phyloP scores from a whole-genome alignment of 2,888 invertebrate genomes.

The Congeria kusceri region DNA sequence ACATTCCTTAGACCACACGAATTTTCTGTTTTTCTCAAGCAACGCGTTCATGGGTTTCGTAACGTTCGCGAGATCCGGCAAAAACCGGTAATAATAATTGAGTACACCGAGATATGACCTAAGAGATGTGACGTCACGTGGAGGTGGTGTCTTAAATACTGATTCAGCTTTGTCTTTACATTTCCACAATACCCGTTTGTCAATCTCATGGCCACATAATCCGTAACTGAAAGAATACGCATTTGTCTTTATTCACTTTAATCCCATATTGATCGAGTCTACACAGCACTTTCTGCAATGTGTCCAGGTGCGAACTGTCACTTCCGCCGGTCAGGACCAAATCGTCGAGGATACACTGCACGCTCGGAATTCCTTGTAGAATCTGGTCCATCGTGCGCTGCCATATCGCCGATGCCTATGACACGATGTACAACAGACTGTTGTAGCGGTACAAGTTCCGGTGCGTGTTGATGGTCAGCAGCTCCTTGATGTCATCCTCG shows the following conservation, averaged over 20 bases:
- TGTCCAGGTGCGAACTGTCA: slow-evolving; percentile 21
- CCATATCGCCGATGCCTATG: slow-evolving; percentile 61
- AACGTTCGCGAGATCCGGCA: slow-evolving; percentile 24
- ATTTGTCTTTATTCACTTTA: slow-evolving; percentile 30
- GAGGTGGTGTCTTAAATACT: slow-evolving; percentile 19
- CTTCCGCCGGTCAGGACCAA: slow-evolving; percentile 25
- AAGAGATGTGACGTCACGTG: slow-evolving; percentile 20
- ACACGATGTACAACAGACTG: slow-evolving; percentile 61
- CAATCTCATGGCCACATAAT: slow-evolving; percentile 40
- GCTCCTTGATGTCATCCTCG: slow-evolving; percentile 14
- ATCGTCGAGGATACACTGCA: slow-evolving; percentile 32
- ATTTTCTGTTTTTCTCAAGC: slow-evolving; percentile 6
- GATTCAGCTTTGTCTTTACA: slow-evolving; percentile 17
- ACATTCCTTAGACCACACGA: not conserved
- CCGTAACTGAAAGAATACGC: slow-evolving; percentile 18
- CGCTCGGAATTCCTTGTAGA: slow-evolving; percentile 56
- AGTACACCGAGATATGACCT: slow-evolving; percentile 28
- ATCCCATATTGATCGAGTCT: too few relatives aligned
- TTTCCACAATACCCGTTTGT: slow-evolving; percentile 11
- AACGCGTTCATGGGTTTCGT: slow-evolving; percentile 28
- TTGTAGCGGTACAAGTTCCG: slow-evolving; percentile 64
- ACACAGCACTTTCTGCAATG: slow-evolving; percentile 20
- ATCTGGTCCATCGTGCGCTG: slow-evolving; percentile 70
- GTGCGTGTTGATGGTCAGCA: slow-evolving; percentile 32
- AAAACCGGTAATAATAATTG: slow-evolving; percentile 27